phyloP scores from a whole-genome alignment of 92 coral and sea anemone species.

The Actinernus sp. region DNA sequence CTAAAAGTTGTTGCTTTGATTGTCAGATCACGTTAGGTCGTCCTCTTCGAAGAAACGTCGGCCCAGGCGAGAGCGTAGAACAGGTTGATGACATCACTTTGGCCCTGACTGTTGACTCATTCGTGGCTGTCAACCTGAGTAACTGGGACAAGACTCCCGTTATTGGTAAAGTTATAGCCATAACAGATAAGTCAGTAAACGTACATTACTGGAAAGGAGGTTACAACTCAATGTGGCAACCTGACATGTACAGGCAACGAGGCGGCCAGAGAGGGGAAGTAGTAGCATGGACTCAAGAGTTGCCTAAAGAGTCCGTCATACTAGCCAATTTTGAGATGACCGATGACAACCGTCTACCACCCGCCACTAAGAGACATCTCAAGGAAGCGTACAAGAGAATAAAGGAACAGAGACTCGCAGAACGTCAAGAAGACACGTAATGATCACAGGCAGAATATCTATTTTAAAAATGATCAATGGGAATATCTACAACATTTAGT shows the following conservation, averaged over 20 bases:
- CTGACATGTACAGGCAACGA: neutral
- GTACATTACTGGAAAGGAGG: conserved; percentile 29
- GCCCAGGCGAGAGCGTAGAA: neutral
- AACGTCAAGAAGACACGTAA: too few species aligned
- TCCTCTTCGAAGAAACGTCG: conserved; percentile 2
- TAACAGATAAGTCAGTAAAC: neutral
- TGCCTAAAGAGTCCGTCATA: conserved; percentile 14
- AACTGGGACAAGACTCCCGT: conserved; percentile 36
- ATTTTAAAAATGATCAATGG: too few species aligned
- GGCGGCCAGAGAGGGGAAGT: neutral
- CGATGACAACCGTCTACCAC: neutral
- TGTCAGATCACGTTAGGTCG: too few species aligned
- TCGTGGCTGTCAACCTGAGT: conserved; percentile 3
- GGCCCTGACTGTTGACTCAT: neutral
- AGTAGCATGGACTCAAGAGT: conserved; percentile 21
- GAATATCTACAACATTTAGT: too few species aligned
- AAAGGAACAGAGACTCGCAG: neutral
- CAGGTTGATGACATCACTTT: conserved; percentile 2
- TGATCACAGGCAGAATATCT: too few species aligned
- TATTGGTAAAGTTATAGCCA: conserved; percentile 26
- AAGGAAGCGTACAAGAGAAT: conserved; percentile 11
- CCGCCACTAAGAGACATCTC: conserved; percentile 1
- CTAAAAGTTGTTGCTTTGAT: too few species aligned
- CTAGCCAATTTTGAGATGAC: conserved; percentile 9
- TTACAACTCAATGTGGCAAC: conserved; percentile 9